Percentiles rank a stretch among this genome's conserved stretches.
phyloP scores from a whole-genome alignment of 1,140 invertebrate species.

The Mamestra configurata region DNA sequence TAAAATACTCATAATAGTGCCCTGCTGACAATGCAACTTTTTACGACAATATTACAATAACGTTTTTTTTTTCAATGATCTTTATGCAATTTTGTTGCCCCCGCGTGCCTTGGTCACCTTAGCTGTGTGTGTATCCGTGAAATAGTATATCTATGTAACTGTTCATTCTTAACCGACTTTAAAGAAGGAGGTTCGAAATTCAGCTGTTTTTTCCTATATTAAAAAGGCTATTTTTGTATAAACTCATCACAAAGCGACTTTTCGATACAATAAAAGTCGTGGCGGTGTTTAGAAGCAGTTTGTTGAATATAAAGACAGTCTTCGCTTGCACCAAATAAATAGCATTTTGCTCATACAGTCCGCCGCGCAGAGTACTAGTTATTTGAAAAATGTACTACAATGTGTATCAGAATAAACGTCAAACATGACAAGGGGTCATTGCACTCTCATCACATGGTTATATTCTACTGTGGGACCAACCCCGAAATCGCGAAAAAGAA shows the following conservation, averaged over 20 bases:
- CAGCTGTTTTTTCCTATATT: too few species aligned
- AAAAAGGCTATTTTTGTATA: neutral
- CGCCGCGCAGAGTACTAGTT: neutral
- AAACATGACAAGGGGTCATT: too few species aligned
- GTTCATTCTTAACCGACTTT: too few species aligned
- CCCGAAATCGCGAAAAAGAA: too few species aligned
- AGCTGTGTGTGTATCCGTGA: too few species aligned
- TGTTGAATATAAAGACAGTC: slow-evolving; percentile 47
- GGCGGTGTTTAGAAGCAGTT: slow-evolving; percentile 57
- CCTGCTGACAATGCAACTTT: neutral
- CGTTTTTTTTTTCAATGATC: neutral
- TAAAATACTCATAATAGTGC: neutral
- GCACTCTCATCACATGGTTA: too few species aligned
- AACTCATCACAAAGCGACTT: neutral
- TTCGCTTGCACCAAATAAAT: slow-evolving; percentile 75
- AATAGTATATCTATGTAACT: too few species aligned
- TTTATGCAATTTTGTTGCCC: too few species aligned
- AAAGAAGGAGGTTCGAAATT: neutral
- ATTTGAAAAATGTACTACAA: slow-evolving; percentile 24
- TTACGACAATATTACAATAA: too few species aligned
- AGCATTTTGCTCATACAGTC: slow-evolving; percentile 66
- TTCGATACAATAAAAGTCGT: neutral
- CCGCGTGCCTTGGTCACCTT: too few species aligned
- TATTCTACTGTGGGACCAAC: too few species aligned
- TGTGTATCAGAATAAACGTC: too few species aligned